Conservation (phyloP, 2,888 invertebrate species). For the Luperina testacea region DNA sequence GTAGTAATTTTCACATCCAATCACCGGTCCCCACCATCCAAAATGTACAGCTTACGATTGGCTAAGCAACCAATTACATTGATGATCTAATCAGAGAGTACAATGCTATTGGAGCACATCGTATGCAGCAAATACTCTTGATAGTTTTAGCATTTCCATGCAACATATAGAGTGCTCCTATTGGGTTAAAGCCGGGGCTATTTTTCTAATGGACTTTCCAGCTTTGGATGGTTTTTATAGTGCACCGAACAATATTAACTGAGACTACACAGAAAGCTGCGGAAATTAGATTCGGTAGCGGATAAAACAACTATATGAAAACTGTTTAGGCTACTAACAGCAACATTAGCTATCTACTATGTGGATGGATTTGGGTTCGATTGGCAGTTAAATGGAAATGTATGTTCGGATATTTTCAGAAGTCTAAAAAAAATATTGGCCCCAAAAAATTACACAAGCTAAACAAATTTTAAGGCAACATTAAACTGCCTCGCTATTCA, state of each 20-base stretch:
- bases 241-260: constrained; percentile 49
- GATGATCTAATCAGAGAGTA: constrained; percentile 3
- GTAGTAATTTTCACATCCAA: neutral
- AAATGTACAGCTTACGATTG: neutral
- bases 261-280: constrained; percentile 41
- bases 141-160: constrained; percentile 39
- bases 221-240: constrained; percentile 46
- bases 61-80: constrained; percentile 10
- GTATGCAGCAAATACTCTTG: constrained; percentile 9
- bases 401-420: no score
- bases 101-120: neutral
- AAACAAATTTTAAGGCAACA: neutral
- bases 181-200: constrained; percentile 42
- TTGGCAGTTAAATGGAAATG: neutral
- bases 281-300: constrained; percentile 43
- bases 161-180: constrained; percentile 41
- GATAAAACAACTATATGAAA: constrained; percentile 24
- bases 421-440: neutral
- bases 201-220: constrained; percentile 53
- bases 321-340: neutral
- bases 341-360: neutral
- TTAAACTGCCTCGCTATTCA: neutral
- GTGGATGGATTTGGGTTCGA: neutral
- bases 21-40: neutral
- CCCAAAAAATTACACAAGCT: neutral